Evolutionary conservation across 2,888 invertebrate species (phyloP), one percentile per base, ranked within the genome.

Genomic region (Protonemura montana): DNA sequence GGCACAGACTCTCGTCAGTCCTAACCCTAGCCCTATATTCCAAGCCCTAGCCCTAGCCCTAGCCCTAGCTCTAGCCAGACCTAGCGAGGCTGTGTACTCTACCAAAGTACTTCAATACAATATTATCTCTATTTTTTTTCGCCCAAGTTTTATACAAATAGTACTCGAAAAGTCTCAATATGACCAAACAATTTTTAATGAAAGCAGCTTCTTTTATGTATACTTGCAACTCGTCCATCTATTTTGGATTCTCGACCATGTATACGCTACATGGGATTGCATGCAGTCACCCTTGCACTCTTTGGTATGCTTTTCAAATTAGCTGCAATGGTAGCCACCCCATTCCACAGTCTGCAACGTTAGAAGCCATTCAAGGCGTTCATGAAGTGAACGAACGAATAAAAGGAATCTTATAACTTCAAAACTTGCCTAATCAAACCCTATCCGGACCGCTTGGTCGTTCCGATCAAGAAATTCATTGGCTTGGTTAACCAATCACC

Each of bases 141-240:
- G 59, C 59, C 21, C 7, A 21, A 59, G 59, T 59, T 59, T 59
- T 59, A 59, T 59, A 59, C 59, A 59, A 59, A 59, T 59, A 59
- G 16, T 21, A 59, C 59, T 59, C 59, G 59, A 59, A 59, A 59
- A 59, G 59, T 59, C 59, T 59, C 59, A 59, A 59, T 59, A 59
- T 59, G 59, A 59, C 59, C 59, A 59, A 59, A 59, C 59, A 59
- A 59, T 59, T 59, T 59, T 59, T 59, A 59, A 59, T 59, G 59
- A 59, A 59, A 59, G 59, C 7, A 59, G 59, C 59, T 59, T 59
- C 3, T 21, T 59, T 59, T 59, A 59, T 59, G 59, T 21, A 59
- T 59, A 35, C 35, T 35, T 35, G 5, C 35, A 35, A 35, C 35
- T 35, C 35, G 5, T 35, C 3, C 35, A 6, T 35, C 35, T 35